These are phyloP conservation scores for Scatophagus argus DNA, from an alignment of 2,113 vertebrate genomes.

Conservation along the genomic window DNA sequence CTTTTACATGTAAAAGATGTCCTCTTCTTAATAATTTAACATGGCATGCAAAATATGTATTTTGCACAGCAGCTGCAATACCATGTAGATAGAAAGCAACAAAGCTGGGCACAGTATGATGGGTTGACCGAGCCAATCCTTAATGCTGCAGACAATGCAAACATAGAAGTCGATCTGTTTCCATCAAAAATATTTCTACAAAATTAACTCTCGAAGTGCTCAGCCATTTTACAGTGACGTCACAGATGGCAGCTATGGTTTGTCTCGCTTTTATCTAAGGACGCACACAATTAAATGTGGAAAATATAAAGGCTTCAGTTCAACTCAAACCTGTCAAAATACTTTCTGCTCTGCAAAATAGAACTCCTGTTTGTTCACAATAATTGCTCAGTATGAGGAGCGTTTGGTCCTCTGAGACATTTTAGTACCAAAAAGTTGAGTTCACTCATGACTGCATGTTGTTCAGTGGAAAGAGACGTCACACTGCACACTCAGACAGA, in stretches of 20 bases:
- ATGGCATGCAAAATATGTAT: constrained; percentile 27
- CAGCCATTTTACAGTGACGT: neutral
- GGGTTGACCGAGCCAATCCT: constrained; percentile 16
- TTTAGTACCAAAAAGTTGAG: neutral
- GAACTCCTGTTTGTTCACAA: constrained; percentile 14
- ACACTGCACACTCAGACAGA: neutral
- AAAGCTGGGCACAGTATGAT: neutral
- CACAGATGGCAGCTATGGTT: constrained; percentile 14
- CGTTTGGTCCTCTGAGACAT: neutral
- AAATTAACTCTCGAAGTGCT: constrained; percentile 52
- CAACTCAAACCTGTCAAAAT: constrained; percentile 44
- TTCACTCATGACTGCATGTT: neutral
- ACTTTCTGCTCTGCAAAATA: constrained; percentile 42
- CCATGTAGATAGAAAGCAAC: constrained; percentile 6
- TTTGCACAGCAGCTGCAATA: constrained; percentile 52
- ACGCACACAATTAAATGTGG: constrained; percentile 1
- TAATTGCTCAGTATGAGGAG: neutral
- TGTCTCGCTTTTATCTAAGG: neutral
- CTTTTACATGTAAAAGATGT: constrained; percentile 25
- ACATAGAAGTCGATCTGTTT: constrained; percentile 30
- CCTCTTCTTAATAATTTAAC: constrained; percentile 17
- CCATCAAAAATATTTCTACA: constrained; percentile 55
- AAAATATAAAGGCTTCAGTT: constrained; percentile 46
- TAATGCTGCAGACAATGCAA: constrained; percentile 22
- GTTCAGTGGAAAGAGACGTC: constrained; percentile 1